phyloP scores from a whole-genome alignment of 2,113 vertebrate species.

The Hippolais icterina region DNA sequence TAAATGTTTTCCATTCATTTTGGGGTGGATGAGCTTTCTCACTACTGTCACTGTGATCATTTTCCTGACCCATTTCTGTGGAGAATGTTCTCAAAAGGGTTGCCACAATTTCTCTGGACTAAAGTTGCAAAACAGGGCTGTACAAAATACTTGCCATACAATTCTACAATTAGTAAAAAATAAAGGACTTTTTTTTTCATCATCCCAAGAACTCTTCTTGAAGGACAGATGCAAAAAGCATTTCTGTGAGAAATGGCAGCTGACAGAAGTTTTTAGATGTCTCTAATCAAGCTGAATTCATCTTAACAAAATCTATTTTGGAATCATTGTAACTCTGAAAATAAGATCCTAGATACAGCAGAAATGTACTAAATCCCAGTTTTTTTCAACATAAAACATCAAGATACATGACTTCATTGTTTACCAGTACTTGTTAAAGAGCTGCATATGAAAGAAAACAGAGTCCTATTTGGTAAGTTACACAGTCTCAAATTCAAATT shows the following conservation, averaged over 20 bases:
- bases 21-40: not conserved
- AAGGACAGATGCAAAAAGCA: not conserved
- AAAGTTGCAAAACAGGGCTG: not conserved
- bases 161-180: not conserved
- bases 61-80: not conserved
- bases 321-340: not conserved
- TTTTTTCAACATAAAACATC: not conserved
- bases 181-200: not conserved
- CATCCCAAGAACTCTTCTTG: not conserved
- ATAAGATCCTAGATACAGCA: not conserved
- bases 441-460: not conserved
- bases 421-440: not conserved
- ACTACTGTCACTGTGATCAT: not conserved
- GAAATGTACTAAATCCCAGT: not conserved
- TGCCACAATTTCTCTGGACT: not conserved
- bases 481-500: not conserved
- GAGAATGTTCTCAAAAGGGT: not conserved
- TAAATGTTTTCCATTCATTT: not conserved
- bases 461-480: not conserved
- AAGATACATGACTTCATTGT: rapidly evolving
- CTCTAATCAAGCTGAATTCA: not conserved
- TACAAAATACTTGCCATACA: not conserved
- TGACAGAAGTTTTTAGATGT: not conserved
- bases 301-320: not conserved
- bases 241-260: not conserved